phyloP scores from a whole-genome alignment of 2,113 vertebrate genomes.

The Melanostigma gelatinosum region DNA sequence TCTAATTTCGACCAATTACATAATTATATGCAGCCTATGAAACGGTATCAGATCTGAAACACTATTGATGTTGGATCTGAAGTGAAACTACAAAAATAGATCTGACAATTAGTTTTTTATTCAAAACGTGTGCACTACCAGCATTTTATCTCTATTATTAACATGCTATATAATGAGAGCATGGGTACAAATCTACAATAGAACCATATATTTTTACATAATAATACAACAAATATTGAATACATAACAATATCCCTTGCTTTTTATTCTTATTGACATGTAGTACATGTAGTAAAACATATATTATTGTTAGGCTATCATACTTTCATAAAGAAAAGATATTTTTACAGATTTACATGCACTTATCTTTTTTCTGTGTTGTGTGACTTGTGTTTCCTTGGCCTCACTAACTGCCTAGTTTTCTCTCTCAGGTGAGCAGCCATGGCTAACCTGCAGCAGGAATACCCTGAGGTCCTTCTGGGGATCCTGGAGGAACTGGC shows the following conservation, averaged over 20 bases:
- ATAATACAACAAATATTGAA: not conserved
- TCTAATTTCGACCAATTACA: not conserved
- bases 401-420: constrained; percentile 11
- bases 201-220: not conserved
- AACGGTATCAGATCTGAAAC: not conserved
- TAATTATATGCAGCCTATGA: not conserved
- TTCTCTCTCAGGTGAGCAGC: constrained; percentile 42
- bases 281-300: not conserved
- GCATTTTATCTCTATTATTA: not conserved
- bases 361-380: not conserved
- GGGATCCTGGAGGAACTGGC: constrained; percentile 94
- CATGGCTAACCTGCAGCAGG: constrained; percentile 83
- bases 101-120: not conserved
- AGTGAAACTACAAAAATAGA: not conserved
- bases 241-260: not conserved
- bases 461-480: constrained; percentile 89
- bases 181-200: not conserved
- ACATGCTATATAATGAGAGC: not conserved
- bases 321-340: not conserved
- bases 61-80: not conserved
- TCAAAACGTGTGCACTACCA: not conserved
- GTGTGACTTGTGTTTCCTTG: not conserved
- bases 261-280: not conserved
- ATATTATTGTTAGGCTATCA: not conserved
- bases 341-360: not conserved